These are phyloP conservation scores for Lophius piscatorius DNA, from an alignment of 2,113 vertebrate genomes.

Conservation along the genomic window DNA sequence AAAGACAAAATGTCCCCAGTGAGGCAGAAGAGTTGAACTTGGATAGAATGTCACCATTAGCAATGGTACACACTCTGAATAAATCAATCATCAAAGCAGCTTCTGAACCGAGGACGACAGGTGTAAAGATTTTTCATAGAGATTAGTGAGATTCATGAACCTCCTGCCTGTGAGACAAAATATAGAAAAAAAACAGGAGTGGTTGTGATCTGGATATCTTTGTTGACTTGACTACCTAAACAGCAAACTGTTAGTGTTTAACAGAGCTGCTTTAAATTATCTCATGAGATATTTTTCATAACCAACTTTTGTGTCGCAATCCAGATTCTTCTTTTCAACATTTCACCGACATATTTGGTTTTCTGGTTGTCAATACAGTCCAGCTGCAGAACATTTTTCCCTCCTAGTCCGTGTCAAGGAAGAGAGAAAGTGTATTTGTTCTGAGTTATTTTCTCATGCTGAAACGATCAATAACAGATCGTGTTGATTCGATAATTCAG, in stretches of 20 bases:
- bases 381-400: too few species aligned
- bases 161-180: constrained; percentile 12
- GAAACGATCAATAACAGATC: neutral
- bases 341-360: too few species aligned
- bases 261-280: too few species aligned
- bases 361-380: too few species aligned
- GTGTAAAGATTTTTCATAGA: constrained; percentile 1
- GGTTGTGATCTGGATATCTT: constrained; percentile 2
- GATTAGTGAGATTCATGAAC: constrained; percentile 26
- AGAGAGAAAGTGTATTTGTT: neutral
- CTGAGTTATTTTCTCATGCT: neutral
- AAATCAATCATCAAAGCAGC: too few species aligned
- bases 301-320: neutral
- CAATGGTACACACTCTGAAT: constrained; percentile 14
- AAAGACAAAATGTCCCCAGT: too few species aligned
- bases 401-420: too few species aligned
- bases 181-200: constrained; percentile 11
- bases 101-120: neutral
- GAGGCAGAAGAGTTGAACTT: too few species aligned
- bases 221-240: neutral
- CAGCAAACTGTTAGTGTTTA: neutral
- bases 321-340: too few species aligned
- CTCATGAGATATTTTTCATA: too few species aligned
- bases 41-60: constrained; percentile 11
- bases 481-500: too few species aligned